Evolutionary conservation across 2,888 invertebrate genomes (phyloP).

Genomic region (Blomia tropicalis): DNA sequence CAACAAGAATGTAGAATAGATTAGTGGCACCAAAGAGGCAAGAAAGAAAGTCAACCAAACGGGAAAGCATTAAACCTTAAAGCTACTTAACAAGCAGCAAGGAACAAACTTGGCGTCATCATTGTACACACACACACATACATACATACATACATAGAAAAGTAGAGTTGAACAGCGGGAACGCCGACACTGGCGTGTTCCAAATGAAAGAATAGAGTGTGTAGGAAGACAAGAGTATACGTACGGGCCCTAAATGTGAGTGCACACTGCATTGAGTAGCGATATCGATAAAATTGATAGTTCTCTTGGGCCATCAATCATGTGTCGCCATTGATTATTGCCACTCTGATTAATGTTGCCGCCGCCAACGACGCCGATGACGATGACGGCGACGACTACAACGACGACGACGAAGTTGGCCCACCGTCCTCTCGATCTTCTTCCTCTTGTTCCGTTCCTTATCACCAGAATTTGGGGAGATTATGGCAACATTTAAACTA

Average conservation of each 20-base stretch:
- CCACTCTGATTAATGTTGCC: slow-evolving; percentile 10
- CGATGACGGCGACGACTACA: too few species aligned
- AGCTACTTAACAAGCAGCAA: slow-evolving; percentile 4
- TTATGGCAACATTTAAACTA: slow-evolving; percentile 12
- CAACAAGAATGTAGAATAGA: neutral
- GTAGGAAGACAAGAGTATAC: neutral
- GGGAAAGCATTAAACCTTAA: slow-evolving; percentile 10
- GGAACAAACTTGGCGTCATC: too few species aligned
- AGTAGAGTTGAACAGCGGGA: too few species aligned
- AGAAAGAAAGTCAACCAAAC: neutral
- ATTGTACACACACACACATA: too few species aligned
- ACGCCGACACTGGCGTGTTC: too few species aligned
- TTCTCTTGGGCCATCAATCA: slow-evolving; percentile 10
- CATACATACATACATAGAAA: too few species aligned
- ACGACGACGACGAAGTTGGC: too few species aligned
- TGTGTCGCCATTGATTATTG: slow-evolving; percentile 13
- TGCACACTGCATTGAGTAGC: neutral
- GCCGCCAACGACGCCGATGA: neutral
- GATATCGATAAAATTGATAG: slow-evolving; percentile 15
- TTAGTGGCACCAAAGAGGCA: slow-evolving; percentile 3
- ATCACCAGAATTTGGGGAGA: neutral
- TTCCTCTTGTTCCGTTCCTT: neutral
- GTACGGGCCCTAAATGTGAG: neutral
- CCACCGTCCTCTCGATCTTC: too few species aligned
- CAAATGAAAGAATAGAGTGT: neutral